A percentile compares a stretch with the other conserved stretches of the same genome.
phyloP scores from a whole-genome alignment of 1,140 invertebrate species.

The Melanaphis sacchari region DNA sequence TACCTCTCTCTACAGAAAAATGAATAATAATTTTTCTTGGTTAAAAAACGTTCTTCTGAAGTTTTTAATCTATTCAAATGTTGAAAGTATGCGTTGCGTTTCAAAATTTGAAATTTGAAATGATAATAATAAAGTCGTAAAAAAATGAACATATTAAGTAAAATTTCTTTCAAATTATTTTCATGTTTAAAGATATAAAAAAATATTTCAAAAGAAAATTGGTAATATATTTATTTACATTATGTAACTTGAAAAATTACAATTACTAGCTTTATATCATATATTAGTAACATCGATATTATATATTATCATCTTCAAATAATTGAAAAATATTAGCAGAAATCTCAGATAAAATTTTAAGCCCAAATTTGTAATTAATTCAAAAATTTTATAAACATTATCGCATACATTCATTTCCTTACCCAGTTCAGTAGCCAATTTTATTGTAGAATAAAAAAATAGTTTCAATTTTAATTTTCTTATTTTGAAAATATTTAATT shows the following conservation, averaged over 20 bases:
- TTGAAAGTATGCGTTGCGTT: background rate
- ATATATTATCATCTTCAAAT: too few relatives aligned
- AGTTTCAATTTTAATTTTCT: too few relatives aligned
- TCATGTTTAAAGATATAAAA: background rate
- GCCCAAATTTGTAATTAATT: background rate
- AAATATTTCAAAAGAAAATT: background rate
- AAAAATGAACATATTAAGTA: background rate
- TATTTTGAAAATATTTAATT: too few relatives aligned
- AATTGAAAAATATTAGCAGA: background rate
- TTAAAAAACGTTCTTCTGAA: background rate
- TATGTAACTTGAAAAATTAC: background rate
- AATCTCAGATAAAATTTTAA: background rate
- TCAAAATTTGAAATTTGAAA: background rate
- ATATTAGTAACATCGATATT: background rate
- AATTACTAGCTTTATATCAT: background rate
- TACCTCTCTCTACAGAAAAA: background rate
- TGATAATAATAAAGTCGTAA: background rate
- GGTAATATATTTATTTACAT: background rate
- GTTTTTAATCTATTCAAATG: constrained; percentile 1
- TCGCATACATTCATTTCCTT: background rate
- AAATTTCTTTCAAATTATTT: constrained; percentile 12
- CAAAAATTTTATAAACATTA: background rate
- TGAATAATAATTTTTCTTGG: too few relatives aligned
- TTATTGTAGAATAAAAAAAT: background rate
- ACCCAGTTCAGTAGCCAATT: background rate